These are phyloP conservation scores for Polietes domitor DNA, from an alignment of 2,888 invertebrate species.

Conservation along the genomic window DNA sequence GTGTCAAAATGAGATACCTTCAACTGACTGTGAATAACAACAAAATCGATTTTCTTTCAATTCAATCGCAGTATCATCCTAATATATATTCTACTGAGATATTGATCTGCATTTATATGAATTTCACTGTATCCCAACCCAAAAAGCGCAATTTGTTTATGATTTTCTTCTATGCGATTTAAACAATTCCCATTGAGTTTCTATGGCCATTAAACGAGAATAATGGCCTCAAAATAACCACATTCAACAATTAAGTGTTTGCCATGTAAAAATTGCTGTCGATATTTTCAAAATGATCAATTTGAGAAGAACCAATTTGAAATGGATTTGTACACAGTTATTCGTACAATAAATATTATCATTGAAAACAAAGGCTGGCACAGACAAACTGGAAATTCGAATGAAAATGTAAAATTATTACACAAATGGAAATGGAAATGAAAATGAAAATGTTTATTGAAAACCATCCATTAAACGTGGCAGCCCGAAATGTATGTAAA, in stretches of 20 bases:
- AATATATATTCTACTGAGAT: too few species aligned
- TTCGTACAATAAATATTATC: background rate
- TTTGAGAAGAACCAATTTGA: background rate
- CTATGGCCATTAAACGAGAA: background rate
- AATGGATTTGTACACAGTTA: background rate
- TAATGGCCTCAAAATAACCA: background rate
- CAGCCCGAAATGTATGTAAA: constrained; percentile 8
- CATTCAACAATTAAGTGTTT: background rate
- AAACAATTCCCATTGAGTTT: background rate
- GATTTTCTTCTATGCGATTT: too few species aligned
- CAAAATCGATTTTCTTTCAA: too few species aligned
- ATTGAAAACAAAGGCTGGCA: background rate
- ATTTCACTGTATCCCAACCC: too few species aligned
- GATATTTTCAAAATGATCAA: background rate
- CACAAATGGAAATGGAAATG: background rate
- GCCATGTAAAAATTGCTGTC: background rate
- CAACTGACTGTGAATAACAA: too few species aligned
- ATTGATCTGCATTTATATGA: too few species aligned
- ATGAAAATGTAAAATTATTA: background rate
- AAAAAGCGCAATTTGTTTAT: too few species aligned
- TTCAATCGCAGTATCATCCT: too few species aligned
- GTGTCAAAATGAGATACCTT: too few species aligned
- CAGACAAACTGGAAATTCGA: too few species aligned
- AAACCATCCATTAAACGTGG: constrained; percentile 14
- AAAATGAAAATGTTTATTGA: constrained; percentile 6